Evolutionary conservation across 2,797 vertebrate genomes (phyloP), one percentile per base, ranked within the genome.

Genomic region (Sarcophilus harrisii): DNA sequence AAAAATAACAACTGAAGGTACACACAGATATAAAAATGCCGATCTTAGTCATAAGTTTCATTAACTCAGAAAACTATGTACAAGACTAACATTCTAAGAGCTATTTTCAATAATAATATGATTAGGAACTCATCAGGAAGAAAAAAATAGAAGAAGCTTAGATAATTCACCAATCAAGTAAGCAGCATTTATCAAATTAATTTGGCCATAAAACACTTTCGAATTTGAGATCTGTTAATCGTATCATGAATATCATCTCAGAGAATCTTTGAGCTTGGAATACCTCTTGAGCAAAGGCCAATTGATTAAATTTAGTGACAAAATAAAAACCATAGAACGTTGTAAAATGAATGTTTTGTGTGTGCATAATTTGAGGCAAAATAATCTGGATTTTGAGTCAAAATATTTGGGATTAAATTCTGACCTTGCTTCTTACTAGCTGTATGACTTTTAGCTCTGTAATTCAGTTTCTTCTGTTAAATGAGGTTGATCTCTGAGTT

Each of bases 401-500:
- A 81, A 81, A 81, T 18, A 81, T 13, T n/a, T 66, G n/a, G 2
- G n/a, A 21, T 73, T 73, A 38, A 73, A 73, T 73, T 38, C 18
- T 73, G 5, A 38, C 8, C 21, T 32, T 38, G 5, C 66, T 38
- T 0, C 2, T 38, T 73, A 38, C 1, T 38, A 73, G 6, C 16
- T 73, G 16, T 73, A 16, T 21, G 16, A 73, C 66, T n/a, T 38
- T 73, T 73, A 81, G 16, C 8, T 81, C n/a, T 45, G 16, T 38
- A 18, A 21, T 38, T 81, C 66, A 38, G 8, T 38, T 81, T 81
- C 66, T 24, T 81, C 58, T 89, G 27, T 94, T 89, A 96, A 94
- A 95, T 29, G 87, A 89, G 14, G 10, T 57, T 92, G 62, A 90
- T 94, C 29, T 55, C 32, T 92, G 55, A 95, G 24, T 57, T 93